A percentile compares a stretch with the other conserved stretches of the same genome.
Conservation (phyloP, 2,888 invertebrate species). For the Apoda limacodes region DNA sequence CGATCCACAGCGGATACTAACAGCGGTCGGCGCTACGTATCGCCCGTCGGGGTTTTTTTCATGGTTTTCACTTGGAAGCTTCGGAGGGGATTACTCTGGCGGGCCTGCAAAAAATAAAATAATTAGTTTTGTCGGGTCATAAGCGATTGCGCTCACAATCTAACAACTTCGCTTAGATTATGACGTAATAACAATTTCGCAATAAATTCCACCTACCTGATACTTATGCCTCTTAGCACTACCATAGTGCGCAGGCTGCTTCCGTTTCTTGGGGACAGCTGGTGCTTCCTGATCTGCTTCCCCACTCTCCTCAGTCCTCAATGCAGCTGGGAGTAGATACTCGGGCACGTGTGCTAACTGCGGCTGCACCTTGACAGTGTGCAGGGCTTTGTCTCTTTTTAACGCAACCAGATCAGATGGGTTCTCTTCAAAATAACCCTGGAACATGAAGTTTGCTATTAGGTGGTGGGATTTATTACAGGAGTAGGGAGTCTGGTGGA, state of each 20-base stretch:
- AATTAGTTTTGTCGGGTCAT: not conserved
- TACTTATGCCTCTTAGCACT: conserved; percentile 55
- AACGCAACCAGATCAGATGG: conserved; percentile 88
- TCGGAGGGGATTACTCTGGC: conserved; percentile 74
- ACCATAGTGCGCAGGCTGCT: conserved; percentile 32
- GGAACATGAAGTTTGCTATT: conserved; percentile 9
- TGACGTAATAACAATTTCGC: not conserved
- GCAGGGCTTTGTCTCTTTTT: conserved; percentile 86
- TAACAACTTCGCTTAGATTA: not conserved
- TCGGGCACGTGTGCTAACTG: conserved; percentile 94
- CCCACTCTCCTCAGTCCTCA: conserved; percentile 73
- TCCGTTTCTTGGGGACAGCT: conserved; percentile 38
- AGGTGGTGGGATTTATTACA: not conserved
- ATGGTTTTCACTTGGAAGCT: conserved; percentile 74
- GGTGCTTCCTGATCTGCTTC: conserved; percentile 27
- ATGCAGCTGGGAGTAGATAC: conserved; percentile 85
- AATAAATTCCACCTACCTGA: conserved; percentile 32
- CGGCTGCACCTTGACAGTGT: conserved; percentile 84
- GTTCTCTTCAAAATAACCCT: conserved; percentile 94
- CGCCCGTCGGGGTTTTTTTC: conserved; percentile 42
- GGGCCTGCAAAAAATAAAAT: conserved; percentile 56
- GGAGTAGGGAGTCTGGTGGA: not conserved
- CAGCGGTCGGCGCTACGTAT: conserved; percentile 37
- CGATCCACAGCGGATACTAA: conserved; percentile 33
- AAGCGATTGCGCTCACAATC: not conserved